phyloP scores from a whole-genome alignment of 2,113 vertebrate genomes.

The Blennius ocellaris region DNA sequence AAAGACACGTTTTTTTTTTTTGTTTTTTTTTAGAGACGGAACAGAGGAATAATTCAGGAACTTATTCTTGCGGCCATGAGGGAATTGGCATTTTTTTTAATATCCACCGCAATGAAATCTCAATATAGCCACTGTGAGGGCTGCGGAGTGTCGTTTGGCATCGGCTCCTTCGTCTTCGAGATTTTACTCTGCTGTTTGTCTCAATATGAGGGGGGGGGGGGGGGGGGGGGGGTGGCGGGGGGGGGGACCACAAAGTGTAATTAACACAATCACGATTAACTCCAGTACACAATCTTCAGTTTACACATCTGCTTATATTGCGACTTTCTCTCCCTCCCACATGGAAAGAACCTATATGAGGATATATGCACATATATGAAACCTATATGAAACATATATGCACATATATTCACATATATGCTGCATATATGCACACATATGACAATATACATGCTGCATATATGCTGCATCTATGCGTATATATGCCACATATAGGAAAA shows the following conservation, averaged over 20 bases:
- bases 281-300: constrained; percentile 56
- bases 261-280: constrained; percentile 82
- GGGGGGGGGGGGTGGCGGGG: too few species aligned
- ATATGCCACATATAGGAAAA: too few species aligned
- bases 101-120: constrained; percentile 70
- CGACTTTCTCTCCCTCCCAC: constrained; percentile 65
- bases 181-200: constrained; percentile 51
- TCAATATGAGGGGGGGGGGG: too few species aligned
- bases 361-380: too few species aligned
- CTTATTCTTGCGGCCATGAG: constrained; percentile 71
- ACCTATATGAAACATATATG: too few species aligned
- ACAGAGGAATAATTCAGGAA: constrained; percentile 70
- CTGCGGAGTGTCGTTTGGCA: constrained; percentile 52
- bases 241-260: constrained; percentile 77
- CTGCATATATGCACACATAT: too few species aligned
- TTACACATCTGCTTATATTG: constrained; percentile 81
- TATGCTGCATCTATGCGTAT: too few species aligned
- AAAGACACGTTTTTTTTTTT: too few species aligned
- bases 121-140: constrained; percentile 56
- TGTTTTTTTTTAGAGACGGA: constrained; percentile 71
- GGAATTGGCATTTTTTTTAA: constrained; percentile 80
- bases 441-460: too few species aligned
- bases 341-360: too few species aligned
- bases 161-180: constrained; percentile 44
- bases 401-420: too few species aligned